Conservation (phyloP, 2,888 invertebrate species). For the Limnephilus lunatus region DNA sequence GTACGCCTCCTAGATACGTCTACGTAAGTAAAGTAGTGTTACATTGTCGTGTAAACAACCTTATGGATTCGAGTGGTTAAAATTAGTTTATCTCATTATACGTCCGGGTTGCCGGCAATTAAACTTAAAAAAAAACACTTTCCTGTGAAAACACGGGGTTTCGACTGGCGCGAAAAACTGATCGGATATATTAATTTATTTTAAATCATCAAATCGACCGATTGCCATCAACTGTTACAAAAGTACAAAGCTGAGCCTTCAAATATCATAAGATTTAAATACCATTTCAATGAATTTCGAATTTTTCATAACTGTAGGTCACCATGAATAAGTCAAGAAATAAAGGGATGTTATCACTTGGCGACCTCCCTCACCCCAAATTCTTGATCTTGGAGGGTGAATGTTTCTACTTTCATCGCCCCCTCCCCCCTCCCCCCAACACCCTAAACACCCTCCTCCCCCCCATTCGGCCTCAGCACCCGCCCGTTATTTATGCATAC, state of each 20-base stretch:
- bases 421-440: neutral
- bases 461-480: neutral
- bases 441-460: neutral
- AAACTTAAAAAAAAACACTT: no score
- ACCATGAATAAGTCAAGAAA: conserved; percentile 19
- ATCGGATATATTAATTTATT: no score
- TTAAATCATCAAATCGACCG: no score
- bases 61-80: no score
- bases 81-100: no score
- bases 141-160: no score
- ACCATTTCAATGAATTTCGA: neutral
- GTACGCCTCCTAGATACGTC: no score
- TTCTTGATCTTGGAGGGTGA: neutral
- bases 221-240: neutral
- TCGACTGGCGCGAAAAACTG: no score
- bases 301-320: neutral
- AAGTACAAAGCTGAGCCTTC: neutral
- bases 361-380: conserved; percentile 8
- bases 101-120: no score
- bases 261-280: neutral
- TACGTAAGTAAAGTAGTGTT: no score
- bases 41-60: no score
- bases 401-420: conserved; percentile 19
- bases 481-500: conserved; percentile 66
- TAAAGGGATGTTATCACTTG: conserved; percentile 29